These are phyloP conservation scores for Leptarthrus brevirostris DNA, from an alignment of 2,888 invertebrate genomes.

Conservation along the genomic window DNA sequence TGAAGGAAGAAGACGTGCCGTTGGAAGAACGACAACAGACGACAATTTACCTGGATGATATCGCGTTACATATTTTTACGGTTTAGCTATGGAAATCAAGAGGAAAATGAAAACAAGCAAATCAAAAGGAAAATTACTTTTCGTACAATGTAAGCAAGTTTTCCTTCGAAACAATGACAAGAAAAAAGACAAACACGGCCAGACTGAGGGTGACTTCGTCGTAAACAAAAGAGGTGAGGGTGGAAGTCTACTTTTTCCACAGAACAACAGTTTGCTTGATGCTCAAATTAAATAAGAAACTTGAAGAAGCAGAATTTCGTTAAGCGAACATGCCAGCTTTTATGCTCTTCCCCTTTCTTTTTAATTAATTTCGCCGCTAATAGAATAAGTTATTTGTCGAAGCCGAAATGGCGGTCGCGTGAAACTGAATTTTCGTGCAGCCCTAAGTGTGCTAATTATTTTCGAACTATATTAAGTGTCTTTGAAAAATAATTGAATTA, in stretches of 20 bases:
- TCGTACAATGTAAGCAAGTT: background rate
- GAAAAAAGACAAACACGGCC: background rate
- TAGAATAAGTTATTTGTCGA: slow-evolving; percentile 24
- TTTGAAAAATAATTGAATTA: no score
- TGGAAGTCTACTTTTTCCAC: background rate
- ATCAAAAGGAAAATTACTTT: background rate
- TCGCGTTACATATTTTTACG: slow-evolving; percentile 17
- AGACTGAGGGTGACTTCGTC: no score
- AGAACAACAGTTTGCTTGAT: background rate
- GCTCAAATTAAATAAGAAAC: background rate
- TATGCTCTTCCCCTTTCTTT: background rate
- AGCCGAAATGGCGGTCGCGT: background rate
- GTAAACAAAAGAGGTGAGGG: background rate
- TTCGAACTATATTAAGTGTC: slow-evolving; percentile 10
- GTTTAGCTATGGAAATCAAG: slow-evolving; percentile 10
- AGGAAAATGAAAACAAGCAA: background rate
- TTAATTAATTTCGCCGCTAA: slow-evolving; percentile 42
- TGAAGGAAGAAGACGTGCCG: background rate
- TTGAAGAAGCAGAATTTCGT: background rate
- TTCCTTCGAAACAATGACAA: background rate
- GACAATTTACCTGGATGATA: slow-evolving; percentile 10
- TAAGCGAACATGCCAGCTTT: background rate
- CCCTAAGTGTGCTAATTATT: background rate
- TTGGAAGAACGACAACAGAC: background rate
- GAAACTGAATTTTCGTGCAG: background rate